Evolutionary conservation across 2,113 vertebrate genomes (phyloP), one percentile per base, ranked within the genome.

Genomic region (Neopipo cinnamomea): DNA sequence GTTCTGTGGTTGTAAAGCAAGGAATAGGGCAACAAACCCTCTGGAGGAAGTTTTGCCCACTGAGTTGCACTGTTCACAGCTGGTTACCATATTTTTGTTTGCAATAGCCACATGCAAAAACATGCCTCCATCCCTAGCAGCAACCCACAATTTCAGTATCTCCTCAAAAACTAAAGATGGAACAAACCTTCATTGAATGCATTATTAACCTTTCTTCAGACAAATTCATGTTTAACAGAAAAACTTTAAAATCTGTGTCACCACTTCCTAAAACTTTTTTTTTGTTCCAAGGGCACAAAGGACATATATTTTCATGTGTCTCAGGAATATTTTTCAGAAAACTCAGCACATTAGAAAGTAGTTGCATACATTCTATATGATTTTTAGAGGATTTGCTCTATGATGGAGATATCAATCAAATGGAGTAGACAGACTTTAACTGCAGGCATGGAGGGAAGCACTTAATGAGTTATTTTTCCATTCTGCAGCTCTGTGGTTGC

Each of bases 391-490:
- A 76, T 70, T 79, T 86, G 16, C 28, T 80, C 47, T 84, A 55
- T 86, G 39, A 81, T 83, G 50, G 71, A 89, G 91, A 85, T 94
- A 95, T 88, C 71, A 93, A 72, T 93, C 90, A 96, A 90, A 67
- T 90, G 50, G 37, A 95, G 24, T 13, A 83, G 93, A 71, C 47
- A 88, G 75, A 44, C 37, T 91, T 77, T 88, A 86, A 93, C 42
- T 88, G 55, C 58, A 88, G 55, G 42, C 76, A 86, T 49, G 92
- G 94, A 92, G 39, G 23, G 33, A 91, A 96, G 85, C 92, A 95
- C 90, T 97, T 96, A 96, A 77, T 9, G 30, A 72, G 27, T 52
- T 87, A 61, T 86, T 89, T 96, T 96, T 96, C 85, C 73, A 84
- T 93, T 96, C 85, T 92, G 90, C 20, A 65, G 68, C 31, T 63